A percentile compares a stretch with the other conserved stretches of the same genome.
These are phyloP conservation scores for Spheniscus mendiculus DNA, from an alignment of 2,113 vertebrate genomes.

Conservation along the genomic window DNA sequence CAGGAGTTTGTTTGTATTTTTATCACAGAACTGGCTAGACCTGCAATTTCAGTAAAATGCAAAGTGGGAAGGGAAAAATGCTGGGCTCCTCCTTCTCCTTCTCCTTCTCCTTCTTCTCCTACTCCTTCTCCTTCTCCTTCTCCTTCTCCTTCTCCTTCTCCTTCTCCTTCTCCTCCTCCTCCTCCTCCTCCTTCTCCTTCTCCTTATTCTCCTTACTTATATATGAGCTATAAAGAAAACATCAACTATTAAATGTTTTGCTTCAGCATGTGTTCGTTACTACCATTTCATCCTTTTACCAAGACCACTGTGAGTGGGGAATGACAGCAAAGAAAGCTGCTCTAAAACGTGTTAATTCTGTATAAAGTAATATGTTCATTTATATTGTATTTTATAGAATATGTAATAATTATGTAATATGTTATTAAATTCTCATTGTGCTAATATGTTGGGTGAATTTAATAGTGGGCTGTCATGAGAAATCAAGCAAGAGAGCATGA, in stretches of 20 bases:
- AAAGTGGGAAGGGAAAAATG: background rate
- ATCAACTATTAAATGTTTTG: background rate
- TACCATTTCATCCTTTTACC: background rate
- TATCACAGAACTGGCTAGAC: background rate
- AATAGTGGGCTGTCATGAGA: background rate
- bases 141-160: background rate
- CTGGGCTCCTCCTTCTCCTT: background rate
- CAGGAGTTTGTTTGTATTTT: background rate
- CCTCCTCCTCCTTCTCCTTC: fast-evolving
- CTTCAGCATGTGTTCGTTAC: background rate
- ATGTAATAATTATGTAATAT: background rate
- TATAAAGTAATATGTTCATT: too few species aligned
- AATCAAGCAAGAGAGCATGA: background rate
- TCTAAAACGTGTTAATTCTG: background rate
- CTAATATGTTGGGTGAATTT: background rate
- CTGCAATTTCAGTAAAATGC: background rate
- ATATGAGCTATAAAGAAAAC: background rate
- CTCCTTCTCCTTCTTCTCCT: background rate
- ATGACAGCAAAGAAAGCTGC: background rate
- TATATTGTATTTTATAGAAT: background rate
- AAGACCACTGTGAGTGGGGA: background rate
- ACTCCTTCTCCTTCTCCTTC: too few species aligned
- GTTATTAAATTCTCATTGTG: background rate
- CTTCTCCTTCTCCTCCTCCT: too few species aligned
- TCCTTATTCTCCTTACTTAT: background rate